Conservation (phyloP, 2,797 vertebrate genomes). For the Chlorospingus flavigularis region DNA sequence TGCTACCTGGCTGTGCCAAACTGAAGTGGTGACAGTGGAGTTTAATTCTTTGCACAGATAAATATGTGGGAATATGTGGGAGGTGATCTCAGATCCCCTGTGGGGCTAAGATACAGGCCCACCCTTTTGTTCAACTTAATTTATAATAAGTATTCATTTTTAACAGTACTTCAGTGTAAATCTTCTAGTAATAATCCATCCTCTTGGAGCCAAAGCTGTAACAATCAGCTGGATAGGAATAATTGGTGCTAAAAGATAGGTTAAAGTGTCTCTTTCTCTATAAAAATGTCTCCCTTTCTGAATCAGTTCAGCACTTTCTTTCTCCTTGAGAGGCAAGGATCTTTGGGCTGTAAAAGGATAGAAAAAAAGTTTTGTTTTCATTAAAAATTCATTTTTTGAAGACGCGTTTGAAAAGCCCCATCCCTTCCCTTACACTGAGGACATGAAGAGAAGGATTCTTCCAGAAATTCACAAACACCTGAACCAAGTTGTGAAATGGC, state of each 20-base stretch:
- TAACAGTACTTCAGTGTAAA: background rate
- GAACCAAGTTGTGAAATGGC: background rate
- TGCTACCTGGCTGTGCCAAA: background rate
- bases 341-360: background rate
- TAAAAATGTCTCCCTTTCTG: background rate
- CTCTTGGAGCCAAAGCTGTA: background rate
- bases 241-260: background rate
- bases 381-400: background rate
- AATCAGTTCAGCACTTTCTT: background rate
- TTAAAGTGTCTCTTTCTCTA: background rate
- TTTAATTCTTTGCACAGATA: background rate
- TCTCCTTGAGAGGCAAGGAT: background rate
- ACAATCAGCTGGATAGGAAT: background rate
- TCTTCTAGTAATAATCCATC: background rate
- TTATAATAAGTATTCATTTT: background rate
- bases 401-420: background rate
- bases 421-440: background rate
- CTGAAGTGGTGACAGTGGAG: rapidly evolving
- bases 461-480: conserved; percentile 23
- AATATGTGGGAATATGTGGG: background rate
- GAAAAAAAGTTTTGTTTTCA: background rate
- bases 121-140: background rate
- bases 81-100: background rate
- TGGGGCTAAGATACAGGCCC: background rate
- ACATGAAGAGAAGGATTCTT: background rate